Evolutionary conservation across 2,797 vertebrate genomes (phyloP), one percentile per base, ranked within the genome.

Genomic region (Picus viridis): DNA sequence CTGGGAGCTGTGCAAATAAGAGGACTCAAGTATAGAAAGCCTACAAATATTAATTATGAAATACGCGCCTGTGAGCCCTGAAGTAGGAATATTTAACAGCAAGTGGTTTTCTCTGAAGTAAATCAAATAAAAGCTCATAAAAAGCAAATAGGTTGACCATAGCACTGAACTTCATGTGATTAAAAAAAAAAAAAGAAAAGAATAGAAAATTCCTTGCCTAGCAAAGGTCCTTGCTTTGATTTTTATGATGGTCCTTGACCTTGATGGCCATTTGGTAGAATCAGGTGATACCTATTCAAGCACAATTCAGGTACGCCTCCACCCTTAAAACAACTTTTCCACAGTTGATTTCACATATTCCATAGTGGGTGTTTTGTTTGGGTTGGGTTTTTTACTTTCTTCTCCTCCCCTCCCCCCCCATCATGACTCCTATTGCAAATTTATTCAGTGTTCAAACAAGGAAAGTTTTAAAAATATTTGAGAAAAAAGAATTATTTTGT

Each of bases 151-250:
- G 26, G 12, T 62, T 93, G 57, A 92, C 73, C 12, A 1, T 10
- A 81, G 39, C 18, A 51, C 30, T 94, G 77, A 78, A 58, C 76
- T 84, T 81, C 47, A 69, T 75, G n/a, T 43, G 41, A 43, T 39
- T 39, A 39, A 39, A 39, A 12, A 43, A 9, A 6, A 62, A 62
- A 49, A 39, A 47, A 29, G 61, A 67, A 49, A 29, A n/a, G 58
- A 67, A 43, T 29, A 26, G 45, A n/a, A 32, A 3, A 9, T 22
- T 70, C 41, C 13, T 74, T 71, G 26, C 84, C 6, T 32, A 39
- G 62, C 27, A 69, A 13, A 92, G 57, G 77, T 62, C 54, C 80
- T 95, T 91, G 77, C 95, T 95, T 96, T 96, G 87, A 89, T 86
- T 89, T 93, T 94, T 74, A 18, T 86, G 29, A 88, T 79, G 87